A percentile compares a stretch with the other conserved stretches of the same genome.
phyloP scores from a whole-genome alignment of 1,140 invertebrate genomes.

The Steinernema khuongi region DNA sequence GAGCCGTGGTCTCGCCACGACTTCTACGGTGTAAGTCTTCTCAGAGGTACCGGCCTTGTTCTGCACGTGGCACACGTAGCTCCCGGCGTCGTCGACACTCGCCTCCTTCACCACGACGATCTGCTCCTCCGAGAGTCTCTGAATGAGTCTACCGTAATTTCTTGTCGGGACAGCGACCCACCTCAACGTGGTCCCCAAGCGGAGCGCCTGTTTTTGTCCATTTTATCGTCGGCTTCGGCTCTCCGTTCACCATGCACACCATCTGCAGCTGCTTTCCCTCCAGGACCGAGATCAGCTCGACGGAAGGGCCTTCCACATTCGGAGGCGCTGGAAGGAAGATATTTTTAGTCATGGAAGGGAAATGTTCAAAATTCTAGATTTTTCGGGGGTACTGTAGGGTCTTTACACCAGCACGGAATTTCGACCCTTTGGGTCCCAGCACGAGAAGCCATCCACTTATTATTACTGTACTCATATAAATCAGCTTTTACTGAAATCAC shows the following conservation, averaged over 20 bases:
- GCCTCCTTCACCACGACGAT: slow-evolving; percentile 25
- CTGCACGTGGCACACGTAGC: slow-evolving; percentile 38
- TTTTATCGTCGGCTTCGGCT: slow-evolving; percentile 36
- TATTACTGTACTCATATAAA: too few relatives aligned
- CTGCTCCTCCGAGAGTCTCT: slow-evolving; percentile 33
- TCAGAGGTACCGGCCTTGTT: slow-evolving; percentile 44
- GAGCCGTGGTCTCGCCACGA: slow-evolving; percentile 40
- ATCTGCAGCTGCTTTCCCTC: slow-evolving; percentile 65
- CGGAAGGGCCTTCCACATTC: slow-evolving; percentile 32
- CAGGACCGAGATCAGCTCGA: slow-evolving; percentile 69
- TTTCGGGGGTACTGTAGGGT: too few relatives aligned
- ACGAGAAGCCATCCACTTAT: too few relatives aligned
- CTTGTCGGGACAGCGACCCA: not conserved
- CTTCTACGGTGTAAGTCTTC: slow-evolving; percentile 48
- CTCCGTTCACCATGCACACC: slow-evolving; percentile 42
- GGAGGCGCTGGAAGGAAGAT: slow-evolving; percentile 65
- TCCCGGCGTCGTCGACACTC: slow-evolving; percentile 28
- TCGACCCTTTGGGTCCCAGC: too few relatives aligned
- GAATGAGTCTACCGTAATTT: slow-evolving; percentile 23
- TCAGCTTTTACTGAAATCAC: too few relatives aligned
- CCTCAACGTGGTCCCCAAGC: slow-evolving; percentile 19
- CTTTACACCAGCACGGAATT: too few relatives aligned
- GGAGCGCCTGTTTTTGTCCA: slow-evolving; percentile 43
- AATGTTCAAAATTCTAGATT: too few relatives aligned
- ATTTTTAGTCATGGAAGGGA: slow-evolving; percentile 72